Base-by-base conservation (phyloP, 2,113 vertebrate genomes). In the Hydropotes inermis region DNA sequence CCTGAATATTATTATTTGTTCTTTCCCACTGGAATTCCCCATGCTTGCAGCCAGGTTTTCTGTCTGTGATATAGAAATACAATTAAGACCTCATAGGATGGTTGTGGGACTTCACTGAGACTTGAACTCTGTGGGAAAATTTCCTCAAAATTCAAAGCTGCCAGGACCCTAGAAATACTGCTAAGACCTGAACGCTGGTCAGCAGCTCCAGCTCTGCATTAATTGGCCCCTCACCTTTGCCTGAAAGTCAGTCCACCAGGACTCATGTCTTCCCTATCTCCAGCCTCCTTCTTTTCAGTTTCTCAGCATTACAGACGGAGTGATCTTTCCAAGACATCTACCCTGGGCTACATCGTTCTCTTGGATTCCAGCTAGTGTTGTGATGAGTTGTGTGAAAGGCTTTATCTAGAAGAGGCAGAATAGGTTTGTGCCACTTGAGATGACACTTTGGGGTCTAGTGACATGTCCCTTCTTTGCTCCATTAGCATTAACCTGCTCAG, bases 191-290 rank as follows among this genome's bases (percentile, higher is more conserved):
- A 33, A 25, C 45, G 19, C 64, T 12, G n/a, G 36, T 30, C 33
- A 15, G 21, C 8, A 1, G n/a, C 27, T 30, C n/a, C 0, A 23
- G 1, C 5, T 78, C 25, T 30, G 21, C 27, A 3, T 52, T 12
- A 33, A 78, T 25, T 8, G 17, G 28, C 30, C 78, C 79, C 58
- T 54, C 30, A 61, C 6, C 81, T 74, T 15, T 4, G 7, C 17
- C 67, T 17, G 5, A 36, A 45, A 86, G 52, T 28, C 16, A 39
- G 0, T 30, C 23, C 52, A 33, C 19, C 5, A 19, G 9, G 33
- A 11, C 17, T 12, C 43, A n/a, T n/a, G 39, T 13, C n/a, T 17
- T 89, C 6, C 12, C 39, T 61, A 45, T 25, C 36, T 81, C 12
- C 52, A 45, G 25, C 1, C 4, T 43, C 13, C 5, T 33, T 64